Evolutionary conservation across 2,888 invertebrate genomes (phyloP), one percentile per base, ranked within the genome.

Genomic region (Bhutanitis thaidina): DNA sequence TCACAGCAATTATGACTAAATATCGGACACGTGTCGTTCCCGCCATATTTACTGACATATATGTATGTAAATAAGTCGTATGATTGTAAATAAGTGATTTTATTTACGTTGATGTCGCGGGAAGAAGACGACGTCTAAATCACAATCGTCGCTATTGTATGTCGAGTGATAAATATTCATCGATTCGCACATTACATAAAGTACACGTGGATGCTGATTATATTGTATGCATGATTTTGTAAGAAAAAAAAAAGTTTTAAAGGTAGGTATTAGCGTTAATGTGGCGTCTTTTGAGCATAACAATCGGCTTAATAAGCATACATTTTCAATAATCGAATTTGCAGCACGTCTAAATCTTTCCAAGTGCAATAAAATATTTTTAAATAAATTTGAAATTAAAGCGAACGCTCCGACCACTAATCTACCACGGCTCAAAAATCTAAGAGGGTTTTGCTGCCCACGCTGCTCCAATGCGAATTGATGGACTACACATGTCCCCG

Each of bases 51-150:
- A 41, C 29, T 12, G 43, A 37, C 32, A 43, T 34, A 75, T 81
- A 73, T 74, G 70, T 65, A 81, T 79, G 75, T 65, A 67, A 75
- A 81, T 74, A 68, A 67, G 56, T 59, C 64, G 67, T 74, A 77
- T 69, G 65, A 67, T 69, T 67, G 63, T 58, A 60, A 68, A 74
- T 71, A 69, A 56, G 57, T 57, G 54, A 56, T 55, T 60, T 57
- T 47, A 15, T 52, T 52, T 52, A 52, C 44, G 44, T 45, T 12
- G 27, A 13, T 36, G 25, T 37, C 15, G 29, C 34, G 30, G 32
- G 29, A 37, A 43, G 36, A 29, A 16, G 34, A 35, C 41, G 47
- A 30, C 15, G 43, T 35, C 25, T 44, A 44, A 50, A 44, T 44
- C 38, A 25, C 36, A 46, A 37, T 13, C 16, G 36, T 41, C 30